Conservation (phyloP, 2,888 invertebrate species). For the Gastracanthus pulcherrimus region DNA sequence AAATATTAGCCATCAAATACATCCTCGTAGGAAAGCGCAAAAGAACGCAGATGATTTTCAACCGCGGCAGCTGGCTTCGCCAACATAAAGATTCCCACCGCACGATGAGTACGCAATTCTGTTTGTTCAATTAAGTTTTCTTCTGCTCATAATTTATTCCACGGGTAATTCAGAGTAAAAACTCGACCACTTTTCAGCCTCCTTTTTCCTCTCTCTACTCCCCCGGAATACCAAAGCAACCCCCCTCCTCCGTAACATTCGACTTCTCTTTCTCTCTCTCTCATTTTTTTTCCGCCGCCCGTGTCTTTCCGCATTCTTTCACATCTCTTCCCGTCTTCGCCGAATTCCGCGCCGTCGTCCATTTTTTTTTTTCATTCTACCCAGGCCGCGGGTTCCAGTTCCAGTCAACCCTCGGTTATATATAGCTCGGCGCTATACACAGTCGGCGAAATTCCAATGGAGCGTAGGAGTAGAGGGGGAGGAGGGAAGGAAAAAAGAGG, state of each 20-base stretch:
- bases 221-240: not conserved
- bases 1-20: no score
- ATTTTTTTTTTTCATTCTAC: constrained; percentile 9
- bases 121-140: constrained; percentile 24
- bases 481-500: not conserved
- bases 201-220: not conserved
- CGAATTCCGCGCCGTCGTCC: not conserved
- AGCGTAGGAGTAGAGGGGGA: no score
- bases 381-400: no score
- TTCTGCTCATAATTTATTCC: constrained; percentile 18
- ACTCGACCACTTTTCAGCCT: not conserved
- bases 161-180: constrained; percentile 9
- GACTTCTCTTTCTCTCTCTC: not conserved
- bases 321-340: not conserved
- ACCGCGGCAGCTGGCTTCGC: not conserved
- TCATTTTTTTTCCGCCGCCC: not conserved
- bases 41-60: not conserved
- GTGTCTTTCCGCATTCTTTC: constrained; percentile 17
- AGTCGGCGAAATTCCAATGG: constrained; percentile 34
- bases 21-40: no score
- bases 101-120: not conserved
- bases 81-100: not conserved
- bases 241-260: not conserved
- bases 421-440: no score
- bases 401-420: no score